A percentile compares a stretch with the other conserved stretches of the same genome.
Conservation (phyloP, 2,888 invertebrate genomes). For the Lepidocyrtoides sp. region DNA sequence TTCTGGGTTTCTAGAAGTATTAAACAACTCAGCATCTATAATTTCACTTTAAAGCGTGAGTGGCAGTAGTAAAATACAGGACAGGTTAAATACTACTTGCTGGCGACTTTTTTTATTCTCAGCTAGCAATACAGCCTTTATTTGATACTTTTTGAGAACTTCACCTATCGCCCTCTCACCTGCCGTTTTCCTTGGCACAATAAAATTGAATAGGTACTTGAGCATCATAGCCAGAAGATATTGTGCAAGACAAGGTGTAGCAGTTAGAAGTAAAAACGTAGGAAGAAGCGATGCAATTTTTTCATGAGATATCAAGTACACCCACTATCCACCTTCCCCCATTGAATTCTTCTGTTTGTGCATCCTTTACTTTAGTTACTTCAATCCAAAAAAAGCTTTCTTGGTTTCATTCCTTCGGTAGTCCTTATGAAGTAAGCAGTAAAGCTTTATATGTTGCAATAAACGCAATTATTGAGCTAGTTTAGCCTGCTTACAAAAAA, state of each 20-base stretch:
- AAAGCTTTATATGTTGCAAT: slow-evolving; percentile 53
- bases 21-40: background rate
- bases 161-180: background rate
- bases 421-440: slow-evolving; percentile 32
- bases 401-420: slow-evolving; percentile 11
- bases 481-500: slow-evolving; percentile 13
- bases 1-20: background rate
- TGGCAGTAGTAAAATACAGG: background rate
- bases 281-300: slow-evolving; percentile 7
- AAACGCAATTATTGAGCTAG: slow-evolving; percentile 64
- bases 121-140: background rate
- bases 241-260: background rate
- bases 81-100: slow-evolving; percentile 17
- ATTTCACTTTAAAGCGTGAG: background rate
- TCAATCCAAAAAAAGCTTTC: slow-evolving; percentile 18
- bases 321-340: background rate
- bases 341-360: slow-evolving; percentile 14
- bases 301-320: slow-evolving; percentile 38
- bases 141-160: background rate
- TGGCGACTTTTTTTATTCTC: background rate
- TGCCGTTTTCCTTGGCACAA: background rate
- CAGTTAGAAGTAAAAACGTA: background rate
- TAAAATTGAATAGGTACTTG: slow-evolving; percentile 11
- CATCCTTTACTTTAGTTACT: slow-evolving; percentile 30
- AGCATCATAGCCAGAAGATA: background rate